These are phyloP conservation scores for Beris chalybata DNA, from an alignment of 2,888 invertebrate species.

Conservation along the genomic window DNA sequence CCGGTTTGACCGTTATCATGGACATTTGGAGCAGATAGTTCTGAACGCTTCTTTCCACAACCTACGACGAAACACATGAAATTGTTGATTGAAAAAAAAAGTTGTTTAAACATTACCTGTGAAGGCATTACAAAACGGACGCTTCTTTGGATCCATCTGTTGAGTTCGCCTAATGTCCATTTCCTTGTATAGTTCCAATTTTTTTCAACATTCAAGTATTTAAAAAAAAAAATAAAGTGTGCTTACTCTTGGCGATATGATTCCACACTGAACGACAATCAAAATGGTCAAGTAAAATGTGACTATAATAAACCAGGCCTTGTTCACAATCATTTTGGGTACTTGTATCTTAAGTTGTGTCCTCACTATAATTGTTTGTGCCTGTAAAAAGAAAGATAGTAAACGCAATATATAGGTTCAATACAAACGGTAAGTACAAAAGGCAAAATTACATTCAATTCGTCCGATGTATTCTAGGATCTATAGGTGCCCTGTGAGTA, in stretches of 20 bases:
- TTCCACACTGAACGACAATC: conserved; percentile 13
- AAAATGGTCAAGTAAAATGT: conserved; percentile 13
- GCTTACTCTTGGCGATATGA: conserved; percentile 21
- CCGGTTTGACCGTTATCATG: conserved; percentile 27
- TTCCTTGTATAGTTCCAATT: conserved; percentile 3
- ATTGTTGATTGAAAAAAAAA: neutral
- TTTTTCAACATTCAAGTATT: neutral
- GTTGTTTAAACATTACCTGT: conserved; percentile 63
- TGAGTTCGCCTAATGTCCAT: conserved; percentile 24
- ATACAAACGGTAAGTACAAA: neutral
- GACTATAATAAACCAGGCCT: conserved; percentile 8
- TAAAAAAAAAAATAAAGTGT: neutral
- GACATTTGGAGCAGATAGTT: conserved; percentile 31
- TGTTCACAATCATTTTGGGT: conserved; percentile 11
- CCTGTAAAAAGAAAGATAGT: neutral
- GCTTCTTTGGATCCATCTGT: conserved; percentile 18
- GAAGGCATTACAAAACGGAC: conserved; percentile 88
- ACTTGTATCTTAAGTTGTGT: neutral
- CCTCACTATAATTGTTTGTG: neutral
- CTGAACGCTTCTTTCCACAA: conserved; percentile 72
- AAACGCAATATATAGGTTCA: neutral
- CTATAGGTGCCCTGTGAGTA: no score
- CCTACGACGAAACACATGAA: conserved; percentile 56
- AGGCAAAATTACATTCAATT: neutral
- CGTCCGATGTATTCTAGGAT: neutral